A percentile compares a stretch with the other conserved stretches of the same genome.
Evolutionary conservation across 2,113 vertebrate genomes (phyloP).

Genomic region (Micronisus gabar): DNA sequence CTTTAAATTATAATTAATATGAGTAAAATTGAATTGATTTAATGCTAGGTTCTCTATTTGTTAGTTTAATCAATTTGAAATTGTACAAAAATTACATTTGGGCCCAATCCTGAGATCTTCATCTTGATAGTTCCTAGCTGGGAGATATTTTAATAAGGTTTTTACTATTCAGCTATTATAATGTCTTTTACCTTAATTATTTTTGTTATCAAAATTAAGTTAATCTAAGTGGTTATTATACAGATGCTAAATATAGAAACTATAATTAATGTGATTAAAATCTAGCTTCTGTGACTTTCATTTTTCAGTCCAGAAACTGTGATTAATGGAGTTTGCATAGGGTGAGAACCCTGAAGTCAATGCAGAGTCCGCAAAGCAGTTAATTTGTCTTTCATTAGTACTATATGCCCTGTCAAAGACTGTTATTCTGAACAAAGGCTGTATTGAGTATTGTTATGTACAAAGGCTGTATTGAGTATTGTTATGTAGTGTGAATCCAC

Average conservation of each 20-base stretch:
- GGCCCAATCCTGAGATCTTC: not conserved
- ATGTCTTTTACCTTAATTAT: not conserved
- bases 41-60: not conserved
- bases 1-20: not conserved
- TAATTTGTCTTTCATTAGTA: constrained; percentile 2
- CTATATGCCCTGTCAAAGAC: not conserved
- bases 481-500: not conserved
- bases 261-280: constrained; percentile 8
- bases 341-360: not conserved
- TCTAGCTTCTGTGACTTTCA: not conserved
- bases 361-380: not conserved
- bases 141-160: not conserved
- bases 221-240: not conserved
- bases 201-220: not conserved
- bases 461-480: not conserved
- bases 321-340: not conserved
- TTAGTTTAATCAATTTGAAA: not conserved
- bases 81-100: not conserved
- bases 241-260: not conserved
- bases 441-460: not conserved
- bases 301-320: not conserved
- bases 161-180: not conserved
- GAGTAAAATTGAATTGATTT: not conserved
- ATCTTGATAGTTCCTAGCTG: not conserved
- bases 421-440: not conserved